Base-by-base conservation (phyloP, 2,888 invertebrate genomes). In the Bombylius discolor region DNA sequence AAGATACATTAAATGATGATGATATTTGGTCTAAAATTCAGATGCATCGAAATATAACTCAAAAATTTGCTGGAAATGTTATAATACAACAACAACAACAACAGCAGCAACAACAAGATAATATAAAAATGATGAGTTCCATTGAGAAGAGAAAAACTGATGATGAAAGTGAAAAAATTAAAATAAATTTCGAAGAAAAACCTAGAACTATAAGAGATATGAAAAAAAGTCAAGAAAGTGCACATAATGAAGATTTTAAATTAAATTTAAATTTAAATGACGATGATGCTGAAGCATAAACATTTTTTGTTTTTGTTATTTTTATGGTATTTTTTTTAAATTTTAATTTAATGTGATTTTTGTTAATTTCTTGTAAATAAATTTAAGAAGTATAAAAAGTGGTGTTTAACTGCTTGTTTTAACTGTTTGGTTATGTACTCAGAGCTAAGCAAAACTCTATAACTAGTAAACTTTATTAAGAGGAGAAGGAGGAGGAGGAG, bases 21-120 rank as follows among this genome's bases (percentile, higher is more conserved):
- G 72, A 73, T 55, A 78, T 76, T 55, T 80, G 80, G 79, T 77
- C 79, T 46, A 68, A 80, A 58, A 74, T 81, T 59, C 73, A 76
- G 1, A 73, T 78, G 56, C 80, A 81, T 63, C 73, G 80, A 48
- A 57, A 63, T 60, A 60, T 69, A 57, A 68, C 66, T 64, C 77
- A 64, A 70, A 77, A 65, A 68, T 75, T 42, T 70, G 60, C 31
- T 67, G 70, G 48, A 53, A 56, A 36, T 36, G 9, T 8, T 8
- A 36, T 36, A 8, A 36, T 8, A 1, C 6, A 36, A 36, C 13
- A 46, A 13, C 13, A 46, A 5, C 46, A 46, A 14, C 23, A 23
- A 23, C 6, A 36, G 9, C 5, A 36, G 8, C 13, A 46, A 13
- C 13, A 46, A 5, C 46, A 46, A n/a, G 12, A 5, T 13, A 14